phyloP scores from a whole-genome alignment of 2,797 vertebrate species.

The Thunnus albacares region DNA sequence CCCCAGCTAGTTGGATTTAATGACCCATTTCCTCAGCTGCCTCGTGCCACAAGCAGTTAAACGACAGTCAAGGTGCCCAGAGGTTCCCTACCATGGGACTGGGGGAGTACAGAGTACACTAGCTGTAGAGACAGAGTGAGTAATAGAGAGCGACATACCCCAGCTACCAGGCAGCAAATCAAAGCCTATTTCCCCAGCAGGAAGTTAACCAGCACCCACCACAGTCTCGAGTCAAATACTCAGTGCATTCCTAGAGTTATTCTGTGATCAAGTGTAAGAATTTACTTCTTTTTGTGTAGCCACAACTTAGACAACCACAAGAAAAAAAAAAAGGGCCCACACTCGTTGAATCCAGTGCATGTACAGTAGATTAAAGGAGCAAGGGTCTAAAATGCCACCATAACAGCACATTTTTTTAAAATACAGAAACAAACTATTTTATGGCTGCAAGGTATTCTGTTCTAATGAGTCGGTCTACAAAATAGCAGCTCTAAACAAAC shows the following conservation, averaged over 20 bases:
- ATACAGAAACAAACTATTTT: background rate
- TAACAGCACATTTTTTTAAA: background rate
- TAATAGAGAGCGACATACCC: constrained; percentile 74
- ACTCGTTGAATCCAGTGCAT: constrained; percentile 30
- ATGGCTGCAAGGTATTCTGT: background rate
- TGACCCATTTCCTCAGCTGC: constrained; percentile 89
- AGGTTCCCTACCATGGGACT: constrained; percentile 80
- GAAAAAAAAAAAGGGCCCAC: background rate
- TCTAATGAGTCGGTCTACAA: background rate
- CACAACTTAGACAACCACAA: background rate
- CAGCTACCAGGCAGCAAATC: constrained; percentile 76
- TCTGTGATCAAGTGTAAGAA: constrained; percentile 43
- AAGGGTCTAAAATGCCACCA: too few species aligned
- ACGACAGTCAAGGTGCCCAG: constrained; percentile 89
- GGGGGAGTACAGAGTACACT: constrained; percentile 62
- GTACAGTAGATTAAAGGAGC: background rate
- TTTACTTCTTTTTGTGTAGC: constrained; percentile 12
- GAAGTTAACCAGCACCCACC: constrained; percentile 74
- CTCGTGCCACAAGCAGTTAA: constrained; percentile 89
- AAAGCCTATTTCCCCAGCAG: constrained; percentile 75
- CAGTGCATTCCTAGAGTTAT: constrained; percentile 45
- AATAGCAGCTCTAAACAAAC: background rate
- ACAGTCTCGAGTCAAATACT: constrained; percentile 60
- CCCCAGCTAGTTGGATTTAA: constrained; percentile 89
- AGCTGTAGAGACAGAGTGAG: constrained; percentile 71